Conservation (phyloP, 2,888 invertebrate genomes). For the Hybos culiciformis region DNA sequence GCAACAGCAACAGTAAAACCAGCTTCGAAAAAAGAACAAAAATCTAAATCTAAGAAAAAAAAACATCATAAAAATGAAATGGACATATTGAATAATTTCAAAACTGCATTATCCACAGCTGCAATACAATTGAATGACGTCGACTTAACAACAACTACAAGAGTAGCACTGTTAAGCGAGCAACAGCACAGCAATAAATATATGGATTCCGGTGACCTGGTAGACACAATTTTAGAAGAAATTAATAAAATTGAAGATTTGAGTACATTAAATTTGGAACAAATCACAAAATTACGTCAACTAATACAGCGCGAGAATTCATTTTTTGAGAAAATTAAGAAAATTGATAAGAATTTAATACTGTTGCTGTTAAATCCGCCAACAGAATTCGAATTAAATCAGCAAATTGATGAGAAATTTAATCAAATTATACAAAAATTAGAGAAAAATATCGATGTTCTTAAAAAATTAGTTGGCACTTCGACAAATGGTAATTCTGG, state of each 20-base stretch:
- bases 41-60: constrained; percentile 22
- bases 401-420: constrained; percentile 14
- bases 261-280: constrained; percentile 19
- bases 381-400: constrained; percentile 13
- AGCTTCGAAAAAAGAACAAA: background rate
- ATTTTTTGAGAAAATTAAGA: constrained; percentile 31
- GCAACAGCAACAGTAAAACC: background rate
- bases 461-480: constrained; percentile 29
- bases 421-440: constrained; percentile 27
- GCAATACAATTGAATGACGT: constrained; percentile 11
- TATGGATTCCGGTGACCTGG: constrained; percentile 13
- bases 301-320: constrained; percentile 23
- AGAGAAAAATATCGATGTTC: constrained; percentile 28
- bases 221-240: constrained; percentile 21
- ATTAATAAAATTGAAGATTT: constrained; percentile 29
- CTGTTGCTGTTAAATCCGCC: constrained; percentile 29
- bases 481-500: constrained; percentile 5
- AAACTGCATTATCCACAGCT: constrained; percentile 22
- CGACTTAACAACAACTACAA: background rate
- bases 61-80: constrained; percentile 31
- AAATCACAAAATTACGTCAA: constrained; percentile 23
- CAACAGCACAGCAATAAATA: background rate
- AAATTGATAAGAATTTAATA: constrained; percentile 30
- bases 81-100: constrained; percentile 33
- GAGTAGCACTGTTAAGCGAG: background rate